Conservation (phyloP, 2,797 vertebrate genomes). For the Hozukius guyotensis region DNA sequence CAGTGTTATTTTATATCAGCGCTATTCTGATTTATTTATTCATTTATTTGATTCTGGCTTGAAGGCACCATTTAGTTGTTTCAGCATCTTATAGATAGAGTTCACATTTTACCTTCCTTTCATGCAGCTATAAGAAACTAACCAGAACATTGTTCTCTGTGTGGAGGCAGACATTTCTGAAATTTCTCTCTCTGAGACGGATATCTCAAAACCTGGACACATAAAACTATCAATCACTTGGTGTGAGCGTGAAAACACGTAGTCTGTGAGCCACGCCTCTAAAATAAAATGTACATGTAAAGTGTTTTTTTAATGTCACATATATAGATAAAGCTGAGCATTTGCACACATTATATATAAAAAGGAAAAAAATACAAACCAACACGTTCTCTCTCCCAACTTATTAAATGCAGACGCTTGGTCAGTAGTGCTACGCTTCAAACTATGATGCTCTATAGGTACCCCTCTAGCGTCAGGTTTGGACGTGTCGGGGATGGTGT, state of each 20-base stretch:
- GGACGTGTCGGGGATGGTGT: no score
- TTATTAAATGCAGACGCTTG: no score
- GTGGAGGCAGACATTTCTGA: no score
- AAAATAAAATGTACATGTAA: not conserved
- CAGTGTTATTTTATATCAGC: not conserved
- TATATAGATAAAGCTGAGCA: not conserved
- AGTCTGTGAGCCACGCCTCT: not conserved
- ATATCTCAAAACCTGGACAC: not conserved
- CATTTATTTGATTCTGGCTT: not conserved
- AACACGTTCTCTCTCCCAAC: no score
- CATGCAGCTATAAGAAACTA: not conserved
- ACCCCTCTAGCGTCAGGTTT: no score
- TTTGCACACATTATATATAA: no score
- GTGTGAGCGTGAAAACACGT: not conserved
- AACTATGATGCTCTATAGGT: no score
- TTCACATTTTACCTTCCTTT: not conserved
- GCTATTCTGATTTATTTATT: not conserved
- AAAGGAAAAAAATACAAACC: no score
- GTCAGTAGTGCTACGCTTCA: no score
- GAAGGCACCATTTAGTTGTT: not conserved
- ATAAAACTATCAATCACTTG: not conserved
- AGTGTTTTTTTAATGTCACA: not conserved
- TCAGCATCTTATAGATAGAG: not conserved
- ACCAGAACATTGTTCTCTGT: not conserved
- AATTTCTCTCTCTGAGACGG: no score